phyloP scores from a whole-genome alignment of 2,113 vertebrate genomes.

The Phoenicopterus ruber region DNA sequence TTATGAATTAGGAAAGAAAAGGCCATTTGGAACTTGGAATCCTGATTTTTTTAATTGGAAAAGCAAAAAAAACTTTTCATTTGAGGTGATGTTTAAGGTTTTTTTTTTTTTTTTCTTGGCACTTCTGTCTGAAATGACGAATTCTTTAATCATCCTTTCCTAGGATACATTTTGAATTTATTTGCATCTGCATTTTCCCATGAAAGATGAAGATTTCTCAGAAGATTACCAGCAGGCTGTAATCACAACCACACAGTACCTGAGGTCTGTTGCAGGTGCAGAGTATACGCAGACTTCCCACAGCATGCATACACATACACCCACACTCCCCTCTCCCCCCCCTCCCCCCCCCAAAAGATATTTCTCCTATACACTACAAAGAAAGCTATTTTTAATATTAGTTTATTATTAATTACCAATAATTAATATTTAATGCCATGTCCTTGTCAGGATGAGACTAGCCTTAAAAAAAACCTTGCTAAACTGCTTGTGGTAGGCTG shows the following conservation, averaged over 20 bases:
- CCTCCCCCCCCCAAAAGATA: not conserved
- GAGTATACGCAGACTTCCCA: not conserved
- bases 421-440: not conserved
- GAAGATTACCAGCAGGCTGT: not conserved
- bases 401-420: not conserved
- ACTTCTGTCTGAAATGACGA: not conserved
- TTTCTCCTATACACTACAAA: not conserved
- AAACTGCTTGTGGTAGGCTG: not conserved
- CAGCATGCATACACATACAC: rapidly evolving
- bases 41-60: not conserved
- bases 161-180: not conserved
- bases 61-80: not conserved
- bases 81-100: not conserved
- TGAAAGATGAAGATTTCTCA: not conserved
- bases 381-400: not conserved
- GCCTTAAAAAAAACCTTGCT: not conserved
- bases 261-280: not conserved
- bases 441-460: not conserved
- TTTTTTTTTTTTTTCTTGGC: not conserved
- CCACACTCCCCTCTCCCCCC: no score
- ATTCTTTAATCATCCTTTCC: not conserved
- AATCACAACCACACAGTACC: not conserved
- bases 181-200: not conserved
- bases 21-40: not conserved
- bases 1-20: not conserved